Conservation (phyloP, 2,888 invertebrate species). For the Orthonychiurus folsomi region DNA sequence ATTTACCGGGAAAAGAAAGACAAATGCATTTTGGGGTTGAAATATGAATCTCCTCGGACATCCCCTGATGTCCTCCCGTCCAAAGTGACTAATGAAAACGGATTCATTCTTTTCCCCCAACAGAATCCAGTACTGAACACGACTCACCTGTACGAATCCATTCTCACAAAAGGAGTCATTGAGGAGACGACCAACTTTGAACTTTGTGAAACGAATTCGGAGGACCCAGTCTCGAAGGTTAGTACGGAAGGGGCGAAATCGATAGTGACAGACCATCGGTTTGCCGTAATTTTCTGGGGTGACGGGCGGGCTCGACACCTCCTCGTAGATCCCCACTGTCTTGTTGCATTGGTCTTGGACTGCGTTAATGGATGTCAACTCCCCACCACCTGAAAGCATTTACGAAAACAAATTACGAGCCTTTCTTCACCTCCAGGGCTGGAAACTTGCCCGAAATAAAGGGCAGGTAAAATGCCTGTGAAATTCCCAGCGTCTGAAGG, state of each 20-base stretch:
- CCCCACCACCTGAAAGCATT: neutral
- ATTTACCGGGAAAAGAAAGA: no score
- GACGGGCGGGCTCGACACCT: conserved; percentile 78
- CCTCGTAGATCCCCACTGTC: conserved; percentile 86
- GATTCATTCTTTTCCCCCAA: no score
- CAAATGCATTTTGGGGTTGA: no score
- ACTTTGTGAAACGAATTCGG: conserved; percentile 80
- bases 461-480: no score
- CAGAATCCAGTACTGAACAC: no score
- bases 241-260: conserved; percentile 77
- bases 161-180: conserved; percentile 82
- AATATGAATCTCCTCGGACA: no score
- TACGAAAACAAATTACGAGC: neutral
- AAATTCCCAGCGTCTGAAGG: no score
- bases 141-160: conserved; percentile 73
- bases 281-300: conserved; percentile 71
- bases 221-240: conserved; percentile 84
- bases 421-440: no score
- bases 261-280: conserved; percentile 80
- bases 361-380: conserved; percentile 13
- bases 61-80: no score
- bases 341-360: conserved; percentile 74
- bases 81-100: no score
- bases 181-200: conserved; percentile 77
- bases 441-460: no score